Percentiles rank a stretch among this genome's conserved stretches.
Conservation (phyloP, 2,797 vertebrate genomes). For the Decapterus maruadsi region DNA sequence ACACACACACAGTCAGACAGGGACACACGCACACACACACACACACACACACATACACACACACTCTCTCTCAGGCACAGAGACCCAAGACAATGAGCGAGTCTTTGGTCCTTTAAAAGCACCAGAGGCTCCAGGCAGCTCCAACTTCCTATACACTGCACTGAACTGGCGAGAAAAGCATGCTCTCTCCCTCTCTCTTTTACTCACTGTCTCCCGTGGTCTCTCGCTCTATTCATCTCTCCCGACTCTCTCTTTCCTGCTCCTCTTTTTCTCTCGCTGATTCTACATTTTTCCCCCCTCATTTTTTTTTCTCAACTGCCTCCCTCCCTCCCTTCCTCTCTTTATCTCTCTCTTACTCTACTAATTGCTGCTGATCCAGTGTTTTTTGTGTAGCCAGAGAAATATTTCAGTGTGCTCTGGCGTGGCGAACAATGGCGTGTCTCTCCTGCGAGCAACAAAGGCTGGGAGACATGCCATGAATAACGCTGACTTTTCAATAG, state of each 20-base stretch:
- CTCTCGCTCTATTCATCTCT: slow-evolving; percentile 59
- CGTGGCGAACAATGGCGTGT: slow-evolving; percentile 79
- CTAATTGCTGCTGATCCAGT: slow-evolving; percentile 85
- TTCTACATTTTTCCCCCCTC: slow-evolving; percentile 73
- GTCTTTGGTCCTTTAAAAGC: slow-evolving; percentile 72
- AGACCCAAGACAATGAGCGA: slow-evolving; percentile 71
- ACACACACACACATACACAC: slow-evolving; percentile 38
- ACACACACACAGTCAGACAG: slow-evolving; percentile 4
- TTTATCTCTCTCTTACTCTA: slow-evolving; percentile 80
- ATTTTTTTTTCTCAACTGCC: slow-evolving; percentile 63
- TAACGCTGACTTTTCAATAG: slow-evolving; percentile 83
- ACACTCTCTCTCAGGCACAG: slow-evolving; percentile 17
- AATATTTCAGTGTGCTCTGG: slow-evolving; percentile 79
- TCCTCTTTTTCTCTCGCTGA: slow-evolving; percentile 75
- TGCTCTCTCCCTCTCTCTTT: slow-evolving; percentile 32
- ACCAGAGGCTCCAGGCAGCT: slow-evolving; percentile 68
- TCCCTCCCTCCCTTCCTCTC: slow-evolving; percentile 62
- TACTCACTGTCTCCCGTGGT: slow-evolving; percentile 33
- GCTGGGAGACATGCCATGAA: slow-evolving; percentile 77
- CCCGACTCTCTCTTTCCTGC: slow-evolving; percentile 51
- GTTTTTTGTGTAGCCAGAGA: slow-evolving; percentile 81
- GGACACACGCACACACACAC: slow-evolving; percentile 12
- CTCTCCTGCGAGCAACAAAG: slow-evolving; percentile 70
- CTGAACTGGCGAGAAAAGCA: slow-evolving; percentile 53
- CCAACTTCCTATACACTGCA: slow-evolving; percentile 64